Base-by-base conservation (phyloP, 2,888 invertebrate genomes). In the Suillia variegata region DNA sequence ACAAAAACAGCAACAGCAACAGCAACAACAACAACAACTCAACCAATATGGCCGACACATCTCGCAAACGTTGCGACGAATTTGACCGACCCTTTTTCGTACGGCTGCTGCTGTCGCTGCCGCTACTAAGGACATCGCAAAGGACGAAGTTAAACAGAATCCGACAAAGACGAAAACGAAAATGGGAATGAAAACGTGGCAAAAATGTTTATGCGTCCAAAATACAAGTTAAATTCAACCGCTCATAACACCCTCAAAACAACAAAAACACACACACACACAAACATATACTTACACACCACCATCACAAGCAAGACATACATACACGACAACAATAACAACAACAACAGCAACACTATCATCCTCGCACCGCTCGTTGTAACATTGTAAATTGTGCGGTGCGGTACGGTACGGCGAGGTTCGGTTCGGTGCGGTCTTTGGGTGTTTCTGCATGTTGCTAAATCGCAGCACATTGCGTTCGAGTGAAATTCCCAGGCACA, bases 241-340 rank as follows among this genome's bases (percentile, higher is more conserved):
- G 54, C 49, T 58, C 54, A 51, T 47, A 58, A 54, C 54, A 58
- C 49, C 54, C 58, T 38, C 33, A 12, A 38, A 15, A 21, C 21
- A 48, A 17, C 17, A 45, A 3, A 18, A 45, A 45, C 18, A 45
- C 18, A 45, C 18, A 5, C 18, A 38, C 38, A 38, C 31, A 12
- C 31, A 31, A 8, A 31, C 3, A 3, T 38, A 4, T 13, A n/a
- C 38, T n/a, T n/a, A 38, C 38, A 31, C 31, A 38, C 26, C 26
- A 26, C 26, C 26, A 26, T 26, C 26, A 26, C n/a, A n/a, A n/a
- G n/a, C n/a, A 10, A 38, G 3, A 38, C 10, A 38, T 38, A 10
- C 38, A 38, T 13, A 38, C 38, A 38, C 38, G 5, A 38, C 38
- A n/a, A 13, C 38, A n/a, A n/a, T n/a, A n/a, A n/a, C n/a, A n/a